These are phyloP conservation scores for Syngnathus acus DNA, from an alignment of 2,797 vertebrate genomes.

Conservation along the genomic window DNA sequence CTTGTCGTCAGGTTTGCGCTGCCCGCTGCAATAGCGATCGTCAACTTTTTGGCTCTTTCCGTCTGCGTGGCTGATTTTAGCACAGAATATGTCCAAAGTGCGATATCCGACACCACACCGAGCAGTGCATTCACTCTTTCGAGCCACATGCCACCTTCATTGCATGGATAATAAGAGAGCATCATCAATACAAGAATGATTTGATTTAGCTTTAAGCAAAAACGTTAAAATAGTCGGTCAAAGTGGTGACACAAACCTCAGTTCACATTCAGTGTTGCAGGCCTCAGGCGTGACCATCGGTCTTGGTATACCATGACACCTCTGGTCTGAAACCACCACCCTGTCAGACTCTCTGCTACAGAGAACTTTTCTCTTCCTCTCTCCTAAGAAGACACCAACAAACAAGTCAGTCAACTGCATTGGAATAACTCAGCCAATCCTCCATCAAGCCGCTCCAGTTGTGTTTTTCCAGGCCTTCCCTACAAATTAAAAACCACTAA, in stretches of 20 bases:
- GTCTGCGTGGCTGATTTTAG: slow-evolving; percentile 79
- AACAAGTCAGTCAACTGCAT: background rate
- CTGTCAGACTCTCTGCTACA: slow-evolving; percentile 90
- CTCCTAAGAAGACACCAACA: slow-evolving; percentile 68
- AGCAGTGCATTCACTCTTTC: slow-evolving; percentile 86
- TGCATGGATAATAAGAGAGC: background rate
- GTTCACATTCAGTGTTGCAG: slow-evolving; percentile 90
- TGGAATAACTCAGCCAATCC: background rate
- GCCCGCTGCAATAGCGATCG: slow-evolving; percentile 79
- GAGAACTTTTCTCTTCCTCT: slow-evolving; percentile 81
- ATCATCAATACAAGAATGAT: background rate
- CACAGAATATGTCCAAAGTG: slow-evolving; percentile 85
- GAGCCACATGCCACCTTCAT: slow-evolving; percentile 84
- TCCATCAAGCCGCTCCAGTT: too few relatives aligned
- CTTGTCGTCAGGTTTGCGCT: slow-evolving; percentile 81
- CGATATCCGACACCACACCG: slow-evolving; percentile 89
- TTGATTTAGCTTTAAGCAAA: background rate
- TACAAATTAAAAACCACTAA: too few relatives aligned
- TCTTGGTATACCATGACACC: slow-evolving; percentile 79
- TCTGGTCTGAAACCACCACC: slow-evolving; percentile 91
- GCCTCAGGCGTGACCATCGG: slow-evolving; percentile 79
- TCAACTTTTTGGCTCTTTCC: slow-evolving; percentile 87
- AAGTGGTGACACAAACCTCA: slow-evolving; percentile 72
- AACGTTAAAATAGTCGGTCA: background rate
- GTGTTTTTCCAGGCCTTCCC: too few relatives aligned